Percentiles rank a stretch among this genome's conserved stretches.
Conservation (phyloP, 1,140 invertebrate genomes). For the Atopsyche davidsoni region DNA sequence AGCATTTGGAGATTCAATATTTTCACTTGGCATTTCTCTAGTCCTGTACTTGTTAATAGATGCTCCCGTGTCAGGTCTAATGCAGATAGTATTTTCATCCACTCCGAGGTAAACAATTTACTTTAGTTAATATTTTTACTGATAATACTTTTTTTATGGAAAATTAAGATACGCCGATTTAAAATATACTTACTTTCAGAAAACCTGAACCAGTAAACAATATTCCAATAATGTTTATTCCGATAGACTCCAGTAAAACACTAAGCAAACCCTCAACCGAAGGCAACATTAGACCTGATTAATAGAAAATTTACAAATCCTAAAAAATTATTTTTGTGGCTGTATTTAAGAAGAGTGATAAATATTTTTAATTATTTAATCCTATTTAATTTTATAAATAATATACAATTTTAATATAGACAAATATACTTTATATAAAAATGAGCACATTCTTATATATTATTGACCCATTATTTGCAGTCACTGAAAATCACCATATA, state of each 20-base stretch:
- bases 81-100: too few relatives aligned
- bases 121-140: too few relatives aligned
- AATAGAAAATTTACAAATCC: too few relatives aligned
- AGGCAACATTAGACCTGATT: not conserved
- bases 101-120: too few relatives aligned
- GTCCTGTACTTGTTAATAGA: not conserved
- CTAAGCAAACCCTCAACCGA: not conserved
- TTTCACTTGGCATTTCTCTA: too few relatives aligned
- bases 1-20: not conserved
- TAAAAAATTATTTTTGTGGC: not conserved
- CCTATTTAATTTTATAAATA: not conserved
- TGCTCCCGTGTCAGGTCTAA: not conserved
- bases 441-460: not conserved
- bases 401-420: not conserved
- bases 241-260: not conserved
- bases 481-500: not conserved
- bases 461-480: not conserved
- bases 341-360: not conserved
- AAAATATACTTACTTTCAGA: not conserved
- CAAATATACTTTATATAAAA: not conserved
- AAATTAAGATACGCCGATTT: too few relatives aligned
- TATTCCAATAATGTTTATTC: not conserved
- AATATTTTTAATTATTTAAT: not conserved
- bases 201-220: not conserved
- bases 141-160: too few relatives aligned